Evolutionary conservation across 2,113 vertebrate species (phyloP).

Genomic region (Podocnemis expansa): DNA sequence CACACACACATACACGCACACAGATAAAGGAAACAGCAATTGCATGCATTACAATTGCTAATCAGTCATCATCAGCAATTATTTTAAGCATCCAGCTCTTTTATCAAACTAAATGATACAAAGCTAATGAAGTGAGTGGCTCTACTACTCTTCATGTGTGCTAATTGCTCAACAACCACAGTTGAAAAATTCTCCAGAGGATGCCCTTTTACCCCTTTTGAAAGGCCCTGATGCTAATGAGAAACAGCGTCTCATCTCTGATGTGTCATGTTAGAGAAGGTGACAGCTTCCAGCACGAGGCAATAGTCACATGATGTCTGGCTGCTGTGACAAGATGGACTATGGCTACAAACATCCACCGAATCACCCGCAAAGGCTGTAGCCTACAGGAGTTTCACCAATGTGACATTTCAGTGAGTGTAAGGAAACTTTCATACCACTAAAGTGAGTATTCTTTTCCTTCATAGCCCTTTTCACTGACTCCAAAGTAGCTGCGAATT

Average conservation of each 20-base stretch:
- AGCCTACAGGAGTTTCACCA: rapidly evolving
- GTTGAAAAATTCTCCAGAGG: not conserved
- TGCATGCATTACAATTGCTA: not conserved
- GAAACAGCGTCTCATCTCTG: conserved; percentile 30
- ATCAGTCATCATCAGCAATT: not conserved
- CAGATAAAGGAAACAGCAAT: rapidly evolving
- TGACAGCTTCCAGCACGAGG: conserved; percentile 29
- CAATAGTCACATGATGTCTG: conserved; percentile 61
- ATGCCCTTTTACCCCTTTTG: conserved; percentile 11
- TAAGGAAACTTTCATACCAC: not conserved
- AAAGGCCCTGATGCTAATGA: conserved; percentile 20
- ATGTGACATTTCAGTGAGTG: not conserved
- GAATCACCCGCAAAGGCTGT: not conserved
- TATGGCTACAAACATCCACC: not conserved
- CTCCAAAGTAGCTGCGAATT: not conserved
- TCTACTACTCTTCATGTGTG: not conserved
- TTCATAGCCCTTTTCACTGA: not conserved
- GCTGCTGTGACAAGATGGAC: not conserved
- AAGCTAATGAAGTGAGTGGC: not conserved
- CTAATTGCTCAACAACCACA: not conserved
- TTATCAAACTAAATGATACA: not conserved
- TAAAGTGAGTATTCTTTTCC: not conserved
- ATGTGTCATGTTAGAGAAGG: not conserved
- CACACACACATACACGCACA: rapidly evolving
- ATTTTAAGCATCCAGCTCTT: not conserved